Percentiles rank a stretch among this genome's conserved stretches.
Conservation (phyloP, 2,888 invertebrate genomes). For the Nesidiocoris tenuis region DNA sequence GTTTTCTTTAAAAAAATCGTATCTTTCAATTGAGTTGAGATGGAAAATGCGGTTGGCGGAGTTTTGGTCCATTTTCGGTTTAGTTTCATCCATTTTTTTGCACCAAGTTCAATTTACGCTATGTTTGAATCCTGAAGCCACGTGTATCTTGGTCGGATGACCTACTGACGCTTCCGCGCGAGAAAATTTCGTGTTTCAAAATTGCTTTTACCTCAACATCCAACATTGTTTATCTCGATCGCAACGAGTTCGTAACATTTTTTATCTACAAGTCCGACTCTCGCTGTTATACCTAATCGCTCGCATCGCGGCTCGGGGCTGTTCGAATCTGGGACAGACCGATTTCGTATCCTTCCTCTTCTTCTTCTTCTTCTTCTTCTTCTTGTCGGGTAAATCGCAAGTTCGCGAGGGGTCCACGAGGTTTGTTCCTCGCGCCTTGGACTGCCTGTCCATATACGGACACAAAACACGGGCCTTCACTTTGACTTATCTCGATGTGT, state of each 20-base stretch:
- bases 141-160: no score
- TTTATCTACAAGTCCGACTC: not conserved
- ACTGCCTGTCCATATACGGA: not conserved
- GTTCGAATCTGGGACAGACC: not conserved
- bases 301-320: no score
- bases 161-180: no score
- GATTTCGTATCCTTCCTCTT: not conserved
- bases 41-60: no score
- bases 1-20: no score
- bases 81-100: no score
- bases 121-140: not conserved
- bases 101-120: not conserved
- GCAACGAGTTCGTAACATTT: no score
- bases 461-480: not conserved
- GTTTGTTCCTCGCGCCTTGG: not conserved
- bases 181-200: no score
- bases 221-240: no score
- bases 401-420: not conserved
- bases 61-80: no score
- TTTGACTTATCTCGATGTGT: not conserved
- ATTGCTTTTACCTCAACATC: no score
- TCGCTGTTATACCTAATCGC: not conserved
- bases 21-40: no score
- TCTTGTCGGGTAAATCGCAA: not conserved
- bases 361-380: not conserved